Evolutionary conservation across 1,140 invertebrate genomes (phyloP).

Genomic region (Cheumatopsyche charites): DNA sequence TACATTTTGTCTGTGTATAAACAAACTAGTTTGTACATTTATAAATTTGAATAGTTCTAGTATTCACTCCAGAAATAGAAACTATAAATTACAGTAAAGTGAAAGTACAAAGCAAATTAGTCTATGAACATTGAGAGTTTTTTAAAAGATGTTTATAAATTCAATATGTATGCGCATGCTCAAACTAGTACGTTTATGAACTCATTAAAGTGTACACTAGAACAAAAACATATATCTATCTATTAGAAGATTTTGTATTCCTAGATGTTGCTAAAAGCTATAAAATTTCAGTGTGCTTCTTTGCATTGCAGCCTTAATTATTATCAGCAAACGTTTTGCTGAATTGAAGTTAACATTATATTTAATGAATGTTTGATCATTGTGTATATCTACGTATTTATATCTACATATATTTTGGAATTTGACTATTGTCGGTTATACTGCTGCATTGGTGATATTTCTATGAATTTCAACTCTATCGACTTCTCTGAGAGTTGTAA

Average conservation of each 20-base stretch:
- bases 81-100: too few relatives aligned
- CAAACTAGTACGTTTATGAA: too few relatives aligned
- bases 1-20: too few relatives aligned
- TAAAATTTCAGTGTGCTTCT: slow-evolving; percentile 4
- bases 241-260: background rate
- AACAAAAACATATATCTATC: background rate
- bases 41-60: too few relatives aligned
- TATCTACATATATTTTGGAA: background rate
- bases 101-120: background rate
- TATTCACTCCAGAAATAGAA: too few relatives aligned
- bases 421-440: background rate
- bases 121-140: background rate
- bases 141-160: background rate
- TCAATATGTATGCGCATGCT: background rate
- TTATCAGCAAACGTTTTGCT: slow-evolving; percentile 11
- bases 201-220: background rate
- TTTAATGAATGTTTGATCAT: background rate
- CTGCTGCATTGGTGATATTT: background rate
- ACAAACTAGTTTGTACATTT: too few relatives aligned
- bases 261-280: background rate
- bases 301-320: background rate
- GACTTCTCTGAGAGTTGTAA: background rate
- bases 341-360: slow-evolving; percentile 7
- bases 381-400: background rate
- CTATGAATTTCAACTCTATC: background rate